These are phyloP conservation scores for Deilephila elpenor DNA, from an alignment of 2,888 invertebrate genomes.

Conservation along the genomic window DNA sequence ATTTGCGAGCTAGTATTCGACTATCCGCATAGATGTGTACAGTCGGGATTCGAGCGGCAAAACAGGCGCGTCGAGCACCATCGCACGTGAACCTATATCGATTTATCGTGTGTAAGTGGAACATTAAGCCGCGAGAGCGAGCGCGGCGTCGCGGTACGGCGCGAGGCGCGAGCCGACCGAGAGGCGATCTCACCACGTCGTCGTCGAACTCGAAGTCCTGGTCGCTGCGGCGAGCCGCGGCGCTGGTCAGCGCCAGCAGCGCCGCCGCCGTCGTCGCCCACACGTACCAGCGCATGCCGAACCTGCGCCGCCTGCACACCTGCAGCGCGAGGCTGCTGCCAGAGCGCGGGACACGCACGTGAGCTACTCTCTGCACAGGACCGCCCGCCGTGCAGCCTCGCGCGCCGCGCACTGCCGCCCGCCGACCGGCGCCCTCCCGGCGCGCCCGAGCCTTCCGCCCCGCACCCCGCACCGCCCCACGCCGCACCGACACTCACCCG, in stretches of 20 bases:
- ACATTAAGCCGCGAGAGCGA: slow-evolving; percentile 7
- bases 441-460: slow-evolving; percentile 24
- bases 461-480: slow-evolving; percentile 28
- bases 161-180: neutral
- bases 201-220: slow-evolving; percentile 81
- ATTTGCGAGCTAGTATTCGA: too few species aligned
- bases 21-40: neutral
- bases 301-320: slow-evolving; percentile 29
- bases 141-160: slow-evolving; percentile 7
- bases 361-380: neutral
- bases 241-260: slow-evolving; percentile 55
- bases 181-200: slow-evolving; percentile 59
- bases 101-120: slow-evolving; percentile 25
- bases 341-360: neutral
- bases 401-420: slow-evolving; percentile 34
- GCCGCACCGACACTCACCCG: neutral
- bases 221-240: slow-evolving; percentile 58
- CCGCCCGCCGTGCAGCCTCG: slow-evolving; percentile 30
- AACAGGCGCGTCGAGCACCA: neutral
- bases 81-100: slow-evolving; percentile 22
- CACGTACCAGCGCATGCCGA: slow-evolving; percentile 50
- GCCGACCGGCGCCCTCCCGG: slow-evolving; percentile 21
- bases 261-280: slow-evolving; percentile 52
- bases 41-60: neutral
- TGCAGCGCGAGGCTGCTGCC: slow-evolving; percentile 8